Base-by-base conservation (phyloP, 2,888 invertebrate genomes). In the Synergus japonicus region DNA sequence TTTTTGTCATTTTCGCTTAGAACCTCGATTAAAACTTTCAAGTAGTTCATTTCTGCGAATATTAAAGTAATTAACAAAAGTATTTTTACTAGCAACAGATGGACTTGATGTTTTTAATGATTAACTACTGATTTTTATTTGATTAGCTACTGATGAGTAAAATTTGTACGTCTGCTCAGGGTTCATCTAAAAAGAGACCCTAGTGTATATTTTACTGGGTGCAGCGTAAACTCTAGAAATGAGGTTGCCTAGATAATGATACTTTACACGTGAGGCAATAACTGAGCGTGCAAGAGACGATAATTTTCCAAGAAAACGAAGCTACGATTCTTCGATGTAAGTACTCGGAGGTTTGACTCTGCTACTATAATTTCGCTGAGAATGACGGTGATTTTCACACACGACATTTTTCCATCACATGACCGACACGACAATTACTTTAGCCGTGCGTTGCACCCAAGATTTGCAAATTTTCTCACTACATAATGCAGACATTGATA, bases 371-470 rank as follows among this genome's bases (percentile, higher is more conserved):
- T 66, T 66, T 66, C n/a, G 9, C 12, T n/a, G 43, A 66, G n/a
- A 66, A 66, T 66, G 66, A 66, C 43, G 43, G 37, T 43, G 18
- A 4, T 37, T 66, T 66, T 66, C 66, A 43, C 18, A n/a, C 37
- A 43, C 43, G 66, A 66, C 66, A 66, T n/a, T 66, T 66, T 66
- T 66, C 66, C n/a, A 66, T 66, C 66, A 43, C 44, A 43, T 66
- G 66, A 44, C 43, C 43, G n/a, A 65, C 44, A 9, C 10, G 37
- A 37, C 37, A 15, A 64, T 64, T 64, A 22, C 64, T 63, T 29
- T 63, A 63, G 18, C 18, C 37, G 37, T 7, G 64, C 29, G 63
- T 22, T 65, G 41, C 41, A 64, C 37, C 29, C 29, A 29, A 29
- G 29, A 29, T 29, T 29, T 43, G 43, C 18, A 66, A 66, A 44